Evolutionary conservation across 2,113 vertebrate species (phyloP).

Genomic region (Pelecanoides urinatrix): DNA sequence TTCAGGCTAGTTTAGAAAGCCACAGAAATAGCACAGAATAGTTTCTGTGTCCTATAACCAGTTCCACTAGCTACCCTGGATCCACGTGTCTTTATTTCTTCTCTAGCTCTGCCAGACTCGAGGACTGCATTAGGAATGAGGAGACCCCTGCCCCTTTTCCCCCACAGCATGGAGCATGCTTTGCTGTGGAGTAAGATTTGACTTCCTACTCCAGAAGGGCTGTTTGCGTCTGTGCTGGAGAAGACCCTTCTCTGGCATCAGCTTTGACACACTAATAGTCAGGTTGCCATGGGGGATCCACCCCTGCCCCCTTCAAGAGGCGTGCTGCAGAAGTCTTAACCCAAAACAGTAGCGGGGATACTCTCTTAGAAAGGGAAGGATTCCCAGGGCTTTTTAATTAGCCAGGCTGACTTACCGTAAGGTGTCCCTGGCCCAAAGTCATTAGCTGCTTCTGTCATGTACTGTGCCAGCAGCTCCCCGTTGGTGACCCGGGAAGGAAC

Average conservation of each 20-base stretch:
- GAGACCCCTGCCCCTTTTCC: not conserved
- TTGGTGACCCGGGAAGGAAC: slow-evolving; percentile 89
- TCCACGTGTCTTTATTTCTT: not conserved
- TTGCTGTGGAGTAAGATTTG: not conserved
- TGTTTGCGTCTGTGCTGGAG: not conserved
- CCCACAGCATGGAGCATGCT: not conserved
- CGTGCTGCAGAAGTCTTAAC: not conserved
- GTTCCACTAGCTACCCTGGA: not conserved
- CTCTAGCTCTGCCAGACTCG: not conserved
- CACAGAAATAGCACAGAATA: not conserved
- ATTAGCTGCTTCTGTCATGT: slow-evolving; percentile 88
- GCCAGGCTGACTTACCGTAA: slow-evolving; percentile 79
- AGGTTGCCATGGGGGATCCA: not conserved
- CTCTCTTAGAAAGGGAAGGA: not conserved
- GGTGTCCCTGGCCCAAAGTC: slow-evolving; percentile 87
- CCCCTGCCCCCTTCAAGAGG: not conserved
- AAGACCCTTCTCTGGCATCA: not conserved
- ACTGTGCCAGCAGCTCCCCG: slow-evolving; percentile 88
- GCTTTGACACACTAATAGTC: not conserved
- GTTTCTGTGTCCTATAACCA: not conserved
- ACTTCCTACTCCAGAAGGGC: not conserved
- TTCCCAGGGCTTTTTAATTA: not conserved
- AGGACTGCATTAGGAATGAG: not conserved
- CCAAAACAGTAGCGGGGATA: not conserved
- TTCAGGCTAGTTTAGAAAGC: not conserved